These are phyloP conservation scores for Prionailurus bengalensis DNA, from an alignment of 2,113 vertebrate species.

Conservation along the genomic window DNA sequence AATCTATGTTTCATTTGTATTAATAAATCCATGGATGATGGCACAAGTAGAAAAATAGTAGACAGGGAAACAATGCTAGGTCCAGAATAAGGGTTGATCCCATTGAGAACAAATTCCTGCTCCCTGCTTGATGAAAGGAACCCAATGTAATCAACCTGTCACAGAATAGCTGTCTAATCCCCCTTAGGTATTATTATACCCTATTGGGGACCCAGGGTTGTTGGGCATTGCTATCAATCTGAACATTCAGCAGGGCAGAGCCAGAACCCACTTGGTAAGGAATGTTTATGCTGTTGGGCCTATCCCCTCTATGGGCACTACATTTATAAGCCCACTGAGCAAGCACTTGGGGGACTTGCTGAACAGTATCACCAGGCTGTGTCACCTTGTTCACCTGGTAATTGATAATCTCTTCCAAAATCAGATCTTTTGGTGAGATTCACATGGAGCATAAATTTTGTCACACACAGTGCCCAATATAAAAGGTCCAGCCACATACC, in stretches of 20 bases:
- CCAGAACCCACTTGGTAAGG: neutral
- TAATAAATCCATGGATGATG: neutral
- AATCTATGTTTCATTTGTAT: conserved; percentile 9
- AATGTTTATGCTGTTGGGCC: neutral
- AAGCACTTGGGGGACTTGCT: neutral
- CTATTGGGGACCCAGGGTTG: neutral
- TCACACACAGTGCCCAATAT: neutral
- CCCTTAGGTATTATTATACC: neutral
- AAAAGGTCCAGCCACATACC: neutral
- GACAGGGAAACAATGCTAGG: neutral
- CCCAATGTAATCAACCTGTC: neutral
- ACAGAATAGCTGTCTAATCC: neutral
- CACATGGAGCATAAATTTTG: neutral
- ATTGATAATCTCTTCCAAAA: neutral
- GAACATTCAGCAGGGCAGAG: neutral
- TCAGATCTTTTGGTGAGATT: neutral
- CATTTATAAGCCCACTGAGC: neutral
- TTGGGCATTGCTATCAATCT: neutral
- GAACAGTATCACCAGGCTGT: neutral
- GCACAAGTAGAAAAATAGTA: neutral
- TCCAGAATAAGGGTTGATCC: neutral
- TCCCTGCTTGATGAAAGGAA: neutral
- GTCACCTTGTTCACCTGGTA: neutral
- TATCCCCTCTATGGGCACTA: neutral
- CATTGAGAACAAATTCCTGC: neutral